Base-by-base conservation (phyloP, 2,888 invertebrate species). In the Holacanthella duospinosa region DNA sequence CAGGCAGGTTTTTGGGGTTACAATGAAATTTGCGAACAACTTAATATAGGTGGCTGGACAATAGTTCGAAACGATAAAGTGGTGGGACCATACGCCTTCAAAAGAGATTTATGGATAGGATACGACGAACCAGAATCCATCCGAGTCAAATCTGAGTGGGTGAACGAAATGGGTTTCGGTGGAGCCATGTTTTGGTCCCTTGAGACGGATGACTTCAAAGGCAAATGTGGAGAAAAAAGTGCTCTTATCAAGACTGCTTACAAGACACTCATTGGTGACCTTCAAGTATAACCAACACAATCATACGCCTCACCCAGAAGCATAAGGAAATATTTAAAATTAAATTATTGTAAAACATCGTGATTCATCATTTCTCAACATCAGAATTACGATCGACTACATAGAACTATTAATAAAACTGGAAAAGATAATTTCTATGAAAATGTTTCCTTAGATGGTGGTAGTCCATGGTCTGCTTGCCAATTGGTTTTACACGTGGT, bases 1-100 rank as follows among this genome's bases (percentile, higher is more conserved):
- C 74, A 75, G 62, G 65, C 72, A 43, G 77, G 77, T 61, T 71
- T 74, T 44, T 67, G 75, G 63, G 77, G 77, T 21, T 77, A 74
- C 72, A 77, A 76, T 63, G 77, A 77, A 69, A 75, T 75, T 6
- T 25, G 53, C 29, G 29, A 27, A 29, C n/a, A 36, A 29, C 9
- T 58, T 4, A 29, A 57, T 12, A 29, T 16, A 28, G 63, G 59
- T 16, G 25, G 26, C 29, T 66, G 64, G 64, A 62, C 58, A 16
- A 44, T 62, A 16, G 54, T 66, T 2, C 19, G 59, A 27, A 43
- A 66, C 58, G 48, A 43, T 1, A 36, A 62, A n/a, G 54, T 58
- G 1, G 58, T 29, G 16, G 60, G 29, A 1, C 62, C 63, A 9
- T 62, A 64, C 36, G 64, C 64, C 16, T 29, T 44, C 56, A 62